A percentile compares a stretch with the other conserved stretches of the same genome.
These are phyloP conservation scores for Trichonephila clavata DNA, from an alignment of 1,140 invertebrate species.

Conservation along the genomic window DNA sequence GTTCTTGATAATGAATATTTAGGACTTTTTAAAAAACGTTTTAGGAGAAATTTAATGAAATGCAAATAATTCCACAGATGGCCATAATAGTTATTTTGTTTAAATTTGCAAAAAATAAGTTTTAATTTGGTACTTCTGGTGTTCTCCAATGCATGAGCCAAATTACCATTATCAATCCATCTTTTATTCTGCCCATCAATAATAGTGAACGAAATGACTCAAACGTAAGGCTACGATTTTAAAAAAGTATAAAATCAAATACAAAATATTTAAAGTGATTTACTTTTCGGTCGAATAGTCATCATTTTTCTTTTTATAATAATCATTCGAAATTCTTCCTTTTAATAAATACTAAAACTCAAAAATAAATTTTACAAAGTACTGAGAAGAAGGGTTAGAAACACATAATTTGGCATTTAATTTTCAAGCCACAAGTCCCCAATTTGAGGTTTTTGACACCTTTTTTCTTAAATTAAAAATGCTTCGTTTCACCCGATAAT, in stretches of 20 bases:
- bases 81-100: background rate
- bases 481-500: background rate
- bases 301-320: background rate
- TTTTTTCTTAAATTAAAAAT: background rate
- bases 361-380: background rate
- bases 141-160: background rate
- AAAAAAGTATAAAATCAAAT: background rate
- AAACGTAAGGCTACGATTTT: background rate
- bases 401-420: background rate
- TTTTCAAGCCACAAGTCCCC: background rate
- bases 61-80: too few relatives aligned
- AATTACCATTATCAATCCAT: background rate
- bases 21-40: background rate
- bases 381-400: background rate
- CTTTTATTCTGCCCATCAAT: background rate
- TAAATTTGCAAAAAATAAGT: background rate
- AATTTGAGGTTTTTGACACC: background rate
- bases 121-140: background rate
- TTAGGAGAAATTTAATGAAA: too few relatives aligned
- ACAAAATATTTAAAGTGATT: background rate
- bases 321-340: background rate
- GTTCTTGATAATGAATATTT: background rate
- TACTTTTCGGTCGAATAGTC: slow-evolving; percentile 25
- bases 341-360: background rate
- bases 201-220: background rate